A percentile compares a stretch with the other conserved stretches of the same genome.
Evolutionary conservation across 2,797 vertebrate genomes (phyloP).

Genomic region (Danio kyathit): DNA sequence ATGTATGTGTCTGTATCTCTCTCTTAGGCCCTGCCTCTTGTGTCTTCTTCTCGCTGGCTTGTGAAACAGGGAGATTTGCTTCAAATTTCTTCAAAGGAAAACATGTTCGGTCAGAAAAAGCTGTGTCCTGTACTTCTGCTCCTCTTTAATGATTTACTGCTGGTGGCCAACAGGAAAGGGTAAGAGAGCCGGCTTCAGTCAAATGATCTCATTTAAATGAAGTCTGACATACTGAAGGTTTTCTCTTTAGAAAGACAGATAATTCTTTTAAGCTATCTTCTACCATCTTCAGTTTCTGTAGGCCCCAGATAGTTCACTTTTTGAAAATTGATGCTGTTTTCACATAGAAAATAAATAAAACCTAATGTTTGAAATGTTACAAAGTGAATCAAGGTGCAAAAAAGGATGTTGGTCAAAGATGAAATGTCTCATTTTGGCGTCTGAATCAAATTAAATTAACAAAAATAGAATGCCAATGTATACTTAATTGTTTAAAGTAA

Average conservation of each 20-base stretch:
- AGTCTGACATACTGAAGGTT: not conserved
- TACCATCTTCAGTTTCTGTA: not conserved
- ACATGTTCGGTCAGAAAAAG: slow-evolving; percentile 58
- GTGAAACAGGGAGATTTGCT: slow-evolving; percentile 57
- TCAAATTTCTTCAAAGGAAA: slow-evolving; percentile 48
- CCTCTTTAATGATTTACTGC: slow-evolving; percentile 65
- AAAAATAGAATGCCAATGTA: too few species aligned
- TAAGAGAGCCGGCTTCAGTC: slow-evolving; percentile 17
- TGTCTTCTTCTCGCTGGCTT: slow-evolving; percentile 62
- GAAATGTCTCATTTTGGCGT: too few species aligned
- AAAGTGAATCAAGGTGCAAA: too few species aligned
- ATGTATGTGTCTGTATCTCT: not conserved
- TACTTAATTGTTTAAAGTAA: too few species aligned
- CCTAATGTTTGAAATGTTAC: too few species aligned
- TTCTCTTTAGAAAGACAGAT: not conserved
- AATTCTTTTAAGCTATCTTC: not conserved
- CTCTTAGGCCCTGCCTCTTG: slow-evolving; percentile 54
- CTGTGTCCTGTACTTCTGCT: slow-evolving; percentile 51
- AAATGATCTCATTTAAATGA: not conserved
- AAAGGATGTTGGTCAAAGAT: too few species aligned
- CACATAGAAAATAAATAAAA: too few species aligned
- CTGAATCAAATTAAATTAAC: too few species aligned
- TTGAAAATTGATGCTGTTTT: too few species aligned
- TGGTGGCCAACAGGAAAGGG: slow-evolving; percentile 58
- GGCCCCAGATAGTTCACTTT: not conserved